Conservation (phyloP, 2,888 invertebrate genomes). For the Drosophila parthenogenetica region DNA sequence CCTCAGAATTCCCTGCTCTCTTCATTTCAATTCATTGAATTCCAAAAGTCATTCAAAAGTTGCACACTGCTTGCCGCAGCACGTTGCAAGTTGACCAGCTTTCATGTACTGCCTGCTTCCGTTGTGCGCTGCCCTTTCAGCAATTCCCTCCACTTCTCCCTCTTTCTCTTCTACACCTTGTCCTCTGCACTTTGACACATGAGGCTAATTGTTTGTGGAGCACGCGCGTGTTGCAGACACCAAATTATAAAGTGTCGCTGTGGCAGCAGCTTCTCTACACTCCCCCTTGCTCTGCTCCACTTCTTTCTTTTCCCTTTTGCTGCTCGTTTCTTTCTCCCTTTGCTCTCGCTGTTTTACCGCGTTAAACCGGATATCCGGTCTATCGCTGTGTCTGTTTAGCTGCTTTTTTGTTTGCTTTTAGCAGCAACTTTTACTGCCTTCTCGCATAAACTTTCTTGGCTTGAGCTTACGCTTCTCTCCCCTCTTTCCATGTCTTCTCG, state of each 20-base stretch:
- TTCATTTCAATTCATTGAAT: constrained; percentile 11
- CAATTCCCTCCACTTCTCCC: neutral
- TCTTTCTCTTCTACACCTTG: neutral
- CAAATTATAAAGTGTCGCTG: constrained; percentile 72
- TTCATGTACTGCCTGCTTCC: constrained; percentile 58
- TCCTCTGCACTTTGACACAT: constrained; percentile 72
- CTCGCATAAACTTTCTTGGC: constrained; percentile 54
- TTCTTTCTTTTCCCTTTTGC: constrained; percentile 1
- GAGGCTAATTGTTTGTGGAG: constrained; percentile 73
- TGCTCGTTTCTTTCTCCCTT: constrained; percentile 6
- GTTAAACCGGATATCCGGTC: neutral
- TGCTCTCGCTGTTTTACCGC: constrained; percentile 7
- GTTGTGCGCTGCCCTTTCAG: constrained; percentile 10
- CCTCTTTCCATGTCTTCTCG: neutral
- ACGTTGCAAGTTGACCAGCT: constrained; percentile 59
- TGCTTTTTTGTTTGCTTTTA: constrained; percentile 48
- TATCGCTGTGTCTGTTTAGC: neutral
- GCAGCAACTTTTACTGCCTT: constrained; percentile 60
- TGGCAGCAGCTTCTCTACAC: constrained; percentile 23
- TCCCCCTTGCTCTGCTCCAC: neutral
- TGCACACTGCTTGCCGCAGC: constrained; percentile 70
- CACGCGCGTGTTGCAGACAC: constrained; percentile 53
- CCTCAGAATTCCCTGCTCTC: neutral
- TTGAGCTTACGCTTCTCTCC: constrained; percentile 1
- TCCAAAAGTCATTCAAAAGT: constrained; percentile 62